Base-by-base conservation (phyloP, 2,797 vertebrate species). In the Octomys mimax region DNA sequence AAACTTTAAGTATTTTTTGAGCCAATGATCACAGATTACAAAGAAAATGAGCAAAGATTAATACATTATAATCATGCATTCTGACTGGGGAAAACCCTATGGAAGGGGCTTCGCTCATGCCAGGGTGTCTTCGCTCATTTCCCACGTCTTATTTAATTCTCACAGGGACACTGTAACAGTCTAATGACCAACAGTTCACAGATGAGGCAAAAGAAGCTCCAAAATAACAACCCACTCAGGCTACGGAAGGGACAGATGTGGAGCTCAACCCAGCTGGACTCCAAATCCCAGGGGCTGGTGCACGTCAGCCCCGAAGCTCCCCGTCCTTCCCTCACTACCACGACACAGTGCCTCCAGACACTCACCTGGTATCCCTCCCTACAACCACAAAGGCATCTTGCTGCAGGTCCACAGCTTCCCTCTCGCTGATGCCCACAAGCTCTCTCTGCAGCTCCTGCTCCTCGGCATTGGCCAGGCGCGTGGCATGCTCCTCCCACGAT, bases 311-410 rank as follows among this genome's bases (percentile, higher is more conserved):
- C 70, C 70, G 33, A 12, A n/a, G 31, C 39, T 49, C 68, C 42
- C 19, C 19, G 49, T 9, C 71, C 36, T 31, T 12, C 18, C 26
- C 19, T 59, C 54, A 57, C 14, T 57, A 1, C 16, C 54, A 42
- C 54, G 4, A 18, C 54, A 57, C 52, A 54, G 13, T 11, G 52
- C 54, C 14, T 19, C 13, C 24, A 26, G 77, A 12, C 59, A n/a
- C 68, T 96, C 98, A 99, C 99, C 99, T 99, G 94, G 99, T 99
- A 95, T 99, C 99, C 99, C 99, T 99, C 57, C 99, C 99, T 22
- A 99, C 97, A 96, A 99, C 99, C 84, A 99, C 97, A 0, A 97
- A 98, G 4, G 99, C 99, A 1, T 99, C 98, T 66, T 98, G 98
- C 26, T 98, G 98, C 98, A 99, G 98, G 96, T 99, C 94, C 89